These are phyloP conservation scores for Antitype chi DNA, from an alignment of 2,888 invertebrate species.

Conservation along the genomic window DNA sequence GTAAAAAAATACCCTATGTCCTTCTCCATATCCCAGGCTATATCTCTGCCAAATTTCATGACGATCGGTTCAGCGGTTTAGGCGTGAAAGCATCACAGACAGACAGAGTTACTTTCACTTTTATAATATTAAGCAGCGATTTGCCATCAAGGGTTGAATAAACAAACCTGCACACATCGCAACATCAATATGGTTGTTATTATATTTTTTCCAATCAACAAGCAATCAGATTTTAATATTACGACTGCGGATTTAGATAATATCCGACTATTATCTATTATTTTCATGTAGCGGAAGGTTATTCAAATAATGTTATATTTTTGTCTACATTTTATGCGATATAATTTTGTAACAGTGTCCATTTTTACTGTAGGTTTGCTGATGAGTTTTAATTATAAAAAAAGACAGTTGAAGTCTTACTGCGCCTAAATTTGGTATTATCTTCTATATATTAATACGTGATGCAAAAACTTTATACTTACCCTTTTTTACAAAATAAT, in stretches of 20 bases:
- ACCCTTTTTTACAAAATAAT: too few relatives aligned
- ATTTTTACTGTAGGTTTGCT: not conserved
- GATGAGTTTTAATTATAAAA: not conserved
- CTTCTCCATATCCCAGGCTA: too few relatives aligned
- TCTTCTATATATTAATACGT: too few relatives aligned
- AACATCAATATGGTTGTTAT: not conserved
- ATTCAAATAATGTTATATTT: not conserved
- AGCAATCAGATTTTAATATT: constrained; percentile 12
- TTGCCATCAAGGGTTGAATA: not conserved
- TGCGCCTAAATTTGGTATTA: too few relatives aligned
- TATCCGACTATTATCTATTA: not conserved
- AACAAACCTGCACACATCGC: not conserved
- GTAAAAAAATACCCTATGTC: too few relatives aligned
- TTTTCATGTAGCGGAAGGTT: not conserved
- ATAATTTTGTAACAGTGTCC: not conserved
- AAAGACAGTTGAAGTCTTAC: not conserved
- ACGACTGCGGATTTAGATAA: constrained; percentile 26
- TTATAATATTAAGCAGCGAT: too few relatives aligned
- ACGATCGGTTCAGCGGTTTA: too few relatives aligned
- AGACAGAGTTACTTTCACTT: too few relatives aligned
- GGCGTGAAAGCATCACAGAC: too few relatives aligned
- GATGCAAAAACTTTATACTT: too few relatives aligned
- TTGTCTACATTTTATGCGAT: not conserved
- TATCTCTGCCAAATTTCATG: too few relatives aligned
- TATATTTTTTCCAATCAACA: not conserved